Evolutionary conservation across 1,140 invertebrate genomes (phyloP), one percentile per base, ranked within the genome.

Genomic region (Philopotamus ludificatus): DNA sequence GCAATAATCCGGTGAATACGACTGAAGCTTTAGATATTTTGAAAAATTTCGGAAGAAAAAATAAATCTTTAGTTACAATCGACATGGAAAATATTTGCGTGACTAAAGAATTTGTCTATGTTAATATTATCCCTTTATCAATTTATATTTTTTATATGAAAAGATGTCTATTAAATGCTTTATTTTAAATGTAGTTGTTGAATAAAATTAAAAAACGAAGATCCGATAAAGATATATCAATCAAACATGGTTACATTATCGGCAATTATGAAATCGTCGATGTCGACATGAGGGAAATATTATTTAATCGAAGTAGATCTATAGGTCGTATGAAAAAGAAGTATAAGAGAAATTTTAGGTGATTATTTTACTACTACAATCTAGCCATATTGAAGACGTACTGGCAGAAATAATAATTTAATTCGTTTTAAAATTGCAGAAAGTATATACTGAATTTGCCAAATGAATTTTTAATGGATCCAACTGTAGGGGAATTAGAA

Each of bases 191-290:
- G 34, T 41, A 63, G 60, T 25, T 16, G 12, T 12, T 63, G n/a
- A 20, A 53, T 51, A 51, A 34, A 8, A n/a, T 63, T 8, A 53
- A 63, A 53, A 78, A 63, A 45, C 71, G 22, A 70, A 76, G 47
- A 34, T 71, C 67, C 59, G 70, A 62, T 41, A 28, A 20, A 73
- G 73, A 72, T 50, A 68, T 80, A 41, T 65, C 41, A 8, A 62
- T 83, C 12, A 77, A 69, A 23, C 72, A 81, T 42, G 76, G 74
- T 41, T 77, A 79, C 2, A 76, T 82, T 68, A 59, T 79, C 3
- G 71, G 76, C 51, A 77, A 82, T 72, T 82, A 77, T 50, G 70
- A 63, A 39, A 65, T 81, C 3, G 23, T 70, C n/a, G 80, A 75
- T 3, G 81, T 81, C 8, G 69, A 83, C 69, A 28, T 72, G 12